Evolutionary conservation across 2,797 vertebrate genomes (phyloP).

Genomic region (Chlorospingus flavigularis): DNA sequence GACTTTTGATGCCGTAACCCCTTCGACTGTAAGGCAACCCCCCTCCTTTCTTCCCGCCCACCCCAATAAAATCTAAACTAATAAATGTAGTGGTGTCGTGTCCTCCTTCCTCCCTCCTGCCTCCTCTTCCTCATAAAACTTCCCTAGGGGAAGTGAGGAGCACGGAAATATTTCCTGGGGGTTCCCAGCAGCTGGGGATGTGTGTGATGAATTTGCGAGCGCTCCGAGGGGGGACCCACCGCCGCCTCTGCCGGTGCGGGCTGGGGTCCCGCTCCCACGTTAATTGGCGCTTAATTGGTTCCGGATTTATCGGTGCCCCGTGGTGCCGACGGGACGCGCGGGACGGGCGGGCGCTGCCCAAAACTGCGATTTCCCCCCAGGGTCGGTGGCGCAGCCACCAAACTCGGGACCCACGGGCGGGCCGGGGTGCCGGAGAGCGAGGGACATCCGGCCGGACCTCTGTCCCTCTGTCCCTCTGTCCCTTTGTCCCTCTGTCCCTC

Average conservation of each 20-base stretch:
- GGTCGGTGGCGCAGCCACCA: not conserved
- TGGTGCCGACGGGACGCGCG: fast-evolving
- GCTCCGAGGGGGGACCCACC: not conserved
- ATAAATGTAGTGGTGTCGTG: constrained; percentile 56
- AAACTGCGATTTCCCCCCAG: not conserved
- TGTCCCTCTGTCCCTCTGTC: no score
- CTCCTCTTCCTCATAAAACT: not conserved
- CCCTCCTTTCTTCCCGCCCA: constrained; percentile 11
- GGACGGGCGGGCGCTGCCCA: not conserved
- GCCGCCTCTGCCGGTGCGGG: not conserved
- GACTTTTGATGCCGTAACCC: constrained; percentile 65
- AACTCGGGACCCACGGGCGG: fast-evolving
- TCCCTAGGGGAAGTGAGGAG: not conserved
- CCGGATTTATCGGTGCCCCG: not conserved
- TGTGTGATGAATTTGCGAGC: not conserved
- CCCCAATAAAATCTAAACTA: constrained; percentile 76
- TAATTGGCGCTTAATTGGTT: not conserved
- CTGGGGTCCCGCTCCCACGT: not conserved
- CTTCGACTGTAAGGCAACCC: constrained; percentile 73
- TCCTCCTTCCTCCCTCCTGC: constrained; percentile 48
- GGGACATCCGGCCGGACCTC: not conserved
- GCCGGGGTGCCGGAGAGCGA: not conserved
- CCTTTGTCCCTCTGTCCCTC: no score
- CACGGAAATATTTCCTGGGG: not conserved
- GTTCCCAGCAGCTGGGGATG: not conserved